A percentile compares a stretch with the other conserved stretches of the same genome.
phyloP scores from a whole-genome alignment of 2,113 vertebrate species.

The Morone chrysops region DNA sequence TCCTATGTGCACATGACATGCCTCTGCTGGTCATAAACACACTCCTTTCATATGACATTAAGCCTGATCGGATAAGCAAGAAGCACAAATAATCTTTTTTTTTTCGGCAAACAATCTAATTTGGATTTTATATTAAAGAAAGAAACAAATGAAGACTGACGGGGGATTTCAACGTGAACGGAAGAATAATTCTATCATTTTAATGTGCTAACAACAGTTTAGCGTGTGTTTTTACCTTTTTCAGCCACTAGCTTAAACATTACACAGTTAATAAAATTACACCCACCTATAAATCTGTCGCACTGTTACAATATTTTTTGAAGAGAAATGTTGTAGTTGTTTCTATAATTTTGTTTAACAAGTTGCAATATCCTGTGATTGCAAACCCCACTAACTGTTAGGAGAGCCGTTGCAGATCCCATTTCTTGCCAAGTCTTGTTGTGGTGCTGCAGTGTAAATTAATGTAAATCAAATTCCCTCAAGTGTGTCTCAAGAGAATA shows the following conservation, averaged over 20 bases:
- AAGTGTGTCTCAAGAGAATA: conserved; percentile 30
- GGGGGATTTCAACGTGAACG: not conserved
- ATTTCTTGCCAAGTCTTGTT: conserved; percentile 48
- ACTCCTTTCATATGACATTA: conserved; percentile 26
- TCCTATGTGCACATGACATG: conserved; percentile 36
- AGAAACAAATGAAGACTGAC: not conserved
- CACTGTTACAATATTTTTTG: not conserved
- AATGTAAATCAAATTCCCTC: conserved; percentile 54
- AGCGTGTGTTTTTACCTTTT: not conserved
- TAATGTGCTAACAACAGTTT: not conserved
- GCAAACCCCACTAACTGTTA: conserved; percentile 6
- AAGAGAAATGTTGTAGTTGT: not conserved
- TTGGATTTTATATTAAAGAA: not conserved
- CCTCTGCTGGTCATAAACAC: conserved; percentile 33
- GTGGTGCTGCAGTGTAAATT: conserved; percentile 49
- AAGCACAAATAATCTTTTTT: conserved; percentile 1
- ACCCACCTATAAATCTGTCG: not conserved
- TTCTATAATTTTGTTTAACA: not conserved
- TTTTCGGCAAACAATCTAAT: not conserved
- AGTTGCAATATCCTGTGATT: not conserved
- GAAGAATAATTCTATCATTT: not conserved
- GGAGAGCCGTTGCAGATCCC: conserved; percentile 4
- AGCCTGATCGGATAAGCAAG: not conserved
- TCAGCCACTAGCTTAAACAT: not conserved
- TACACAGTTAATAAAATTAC: not conserved